These are phyloP conservation scores for Alosa sapidissima DNA, from an alignment of 2,797 vertebrate species.

Conservation along the genomic window DNA sequence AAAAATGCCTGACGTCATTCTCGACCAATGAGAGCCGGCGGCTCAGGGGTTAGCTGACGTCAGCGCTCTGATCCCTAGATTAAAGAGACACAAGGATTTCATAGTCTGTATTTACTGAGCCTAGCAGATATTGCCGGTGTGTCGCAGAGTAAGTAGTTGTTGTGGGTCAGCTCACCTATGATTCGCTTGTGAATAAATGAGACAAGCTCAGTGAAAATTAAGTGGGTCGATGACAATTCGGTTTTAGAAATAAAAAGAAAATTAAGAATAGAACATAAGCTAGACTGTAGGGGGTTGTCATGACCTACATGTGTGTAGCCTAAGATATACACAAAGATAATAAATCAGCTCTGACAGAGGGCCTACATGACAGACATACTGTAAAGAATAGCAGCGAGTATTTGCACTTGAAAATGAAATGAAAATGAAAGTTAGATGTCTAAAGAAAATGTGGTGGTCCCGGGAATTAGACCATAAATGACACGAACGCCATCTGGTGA, in stretches of 20 bases:
- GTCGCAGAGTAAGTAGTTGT: background rate
- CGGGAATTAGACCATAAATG: no score
- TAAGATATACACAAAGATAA: no score
- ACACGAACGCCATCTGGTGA: background rate
- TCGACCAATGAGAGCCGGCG: slow-evolving; percentile 83
- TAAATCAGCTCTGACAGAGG: no score
- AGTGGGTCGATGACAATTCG: background rate
- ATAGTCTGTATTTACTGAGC: slow-evolving; percentile 46
- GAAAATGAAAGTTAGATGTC: background rate
- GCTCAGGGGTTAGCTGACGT: slow-evolving; percentile 82
- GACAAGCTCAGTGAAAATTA: background rate
- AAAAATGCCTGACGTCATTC: slow-evolving; percentile 85
- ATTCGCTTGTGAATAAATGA: background rate
- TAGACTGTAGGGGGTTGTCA: background rate
- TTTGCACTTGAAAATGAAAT: background rate
- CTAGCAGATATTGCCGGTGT: background rate
- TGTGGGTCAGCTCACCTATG: background rate
- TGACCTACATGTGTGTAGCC: no score
- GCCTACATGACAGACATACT: no score
- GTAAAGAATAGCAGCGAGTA: background rate
- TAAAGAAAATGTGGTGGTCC: no score
- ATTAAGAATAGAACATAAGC: background rate
- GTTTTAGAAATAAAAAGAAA: background rate
- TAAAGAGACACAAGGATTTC: slow-evolving; percentile 71
- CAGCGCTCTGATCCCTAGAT: slow-evolving; percentile 73